Evolutionary conservation across 2,888 invertebrate species (phyloP), one percentile per base, ranked within the genome.

Genomic region (Volucella bombylans): DNA sequence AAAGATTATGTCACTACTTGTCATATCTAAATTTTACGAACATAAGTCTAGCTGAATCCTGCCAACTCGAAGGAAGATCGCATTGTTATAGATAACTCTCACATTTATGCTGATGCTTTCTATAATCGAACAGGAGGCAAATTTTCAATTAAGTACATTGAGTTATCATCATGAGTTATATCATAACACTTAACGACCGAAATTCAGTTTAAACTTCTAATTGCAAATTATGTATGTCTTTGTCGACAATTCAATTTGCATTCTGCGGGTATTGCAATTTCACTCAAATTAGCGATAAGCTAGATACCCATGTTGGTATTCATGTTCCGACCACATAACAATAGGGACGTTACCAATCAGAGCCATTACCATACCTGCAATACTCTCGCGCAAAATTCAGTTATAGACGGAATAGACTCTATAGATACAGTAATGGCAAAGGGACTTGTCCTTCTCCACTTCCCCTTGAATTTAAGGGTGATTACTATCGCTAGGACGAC

Each of bases 221-320:
- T 74, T 62, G 54, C 38, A 39, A 52, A 43, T 73, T 67, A 61
- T 62, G 67, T 67, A 61, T 62, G 67, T 49, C 47, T 62, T 57
- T 68, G 74, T 57, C 55, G 54, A 45, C 52, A 79, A 73, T 49
- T 57, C 59, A 73, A 62, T 74, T 74, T 31, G 15, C 18, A 61
- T 54, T 54, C 38, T 41, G 14, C 47, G 15, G 6, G 10, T 39
- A 55, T 49, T 57, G 18, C 50, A 57, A 62, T 64, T 62, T 69
- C 43, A 39, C 45, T 65, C 69, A 54, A 76, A 82, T 82, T 77
- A 71, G 47, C 49, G 65, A 49, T 31, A 82, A 45, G 15, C 65
- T 71, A 65, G 62, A 38, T 55, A 79, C 55, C 38, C 41, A 14
- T 68, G 23, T 49, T 31, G 31, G 1, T 31, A 6, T 31, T 31